Evolutionary conservation across 1,140 invertebrate genomes (phyloP), one percentile per base, ranked within the genome.

Genomic region (Neotoxoptera formosana): DNA sequence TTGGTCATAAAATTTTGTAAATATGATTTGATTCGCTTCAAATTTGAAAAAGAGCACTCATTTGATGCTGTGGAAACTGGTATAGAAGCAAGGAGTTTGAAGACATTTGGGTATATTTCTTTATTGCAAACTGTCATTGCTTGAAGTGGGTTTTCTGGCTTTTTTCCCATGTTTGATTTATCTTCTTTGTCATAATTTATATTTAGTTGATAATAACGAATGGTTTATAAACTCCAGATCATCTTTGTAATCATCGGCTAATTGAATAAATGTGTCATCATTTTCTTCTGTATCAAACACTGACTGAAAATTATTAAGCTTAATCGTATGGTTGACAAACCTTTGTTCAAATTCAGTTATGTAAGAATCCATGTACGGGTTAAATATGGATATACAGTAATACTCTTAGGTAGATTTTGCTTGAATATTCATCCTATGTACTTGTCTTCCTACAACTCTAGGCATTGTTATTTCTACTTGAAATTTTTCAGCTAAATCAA

Each of bases 11-110:
- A 41, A 48, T 87, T 87, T n/a, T 14, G 34, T 45, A 87, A 2
- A 81, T 81, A 90, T 90, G 34, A 60, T 60, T 90, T 90, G 34
- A 60, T 67, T 53, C 89, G 6, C 21, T 90, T 60, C 51, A 90
- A 53, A 60, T n/a, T 90, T 48, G 89, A 90, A 36, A 90, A 90
- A 2, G 89, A 51, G 48, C 89, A n/a, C 56, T 60, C 89, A 53
- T 36, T 53, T 53, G 89, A 56, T 56, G 48, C 14, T 60, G 47
- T 90, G 3, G 89, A n/a, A 23, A 90, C 51, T 41, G 48, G n/a
- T 90, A 90, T n/a, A 90, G 51, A 60, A 51, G 20, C 89, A 51
- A 90, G 25, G 9, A 90, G 56, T 90, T 90, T 67, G n/a, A 90
- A 90, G 34, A 90, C 36, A 90, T 36, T 53, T 14, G 89, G 51